Base-by-base conservation (phyloP, 1,140 invertebrate genomes). In the Venustaconcha ellipsiformis region DNA sequence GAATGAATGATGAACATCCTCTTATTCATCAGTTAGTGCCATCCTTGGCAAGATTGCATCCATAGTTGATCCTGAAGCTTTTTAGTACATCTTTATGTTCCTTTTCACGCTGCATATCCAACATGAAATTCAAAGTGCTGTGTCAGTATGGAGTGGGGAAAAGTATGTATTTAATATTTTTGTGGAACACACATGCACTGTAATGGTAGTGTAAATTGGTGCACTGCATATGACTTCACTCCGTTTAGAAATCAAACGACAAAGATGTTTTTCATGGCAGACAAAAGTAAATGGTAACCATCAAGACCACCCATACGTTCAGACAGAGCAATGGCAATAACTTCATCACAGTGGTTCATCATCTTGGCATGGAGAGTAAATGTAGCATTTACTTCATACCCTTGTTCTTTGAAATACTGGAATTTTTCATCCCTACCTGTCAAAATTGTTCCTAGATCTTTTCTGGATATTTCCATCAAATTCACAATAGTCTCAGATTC, bases 41-140 rank as follows among this genome's bases (percentile, higher is more conserved):
- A 70, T 70, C 65, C 67, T 55, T 18, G 67, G 74, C 0, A 75
- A n/a, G 37, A 48, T 0, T 30, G 67, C 56, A 14, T 55, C 18
- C 23, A 65, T 23, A 67, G 70, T 8, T 26, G 67, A 23, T 65
- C 74, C 74, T 62, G 14, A 75, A 75, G 6, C 26, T 62, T 26
- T 75, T 75, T 1, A 75, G 20, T 14, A 68, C 67, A 70, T 75
- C 67, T 70, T 68, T 75, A 60, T 75, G 59, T 26, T 75, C 67
- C 56, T 57, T 75, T 58, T 70, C 74, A 18, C 67, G 26, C 55
- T 75, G 74, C 2, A 60, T 70, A 57, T 75, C 74, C 15, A 75
- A 30, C 0, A 67, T 12, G 14, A 68, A 17, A 23, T 68, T 68
- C 4, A 68, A 8, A 1, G 14, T 20, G 26, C 55, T 57, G 15